Percentiles rank a stretch among this genome's conserved stretches.
These are phyloP conservation scores for Phocoena phocoena DNA, from an alignment of 2,113 vertebrate genomes.

Conservation along the genomic window DNA sequence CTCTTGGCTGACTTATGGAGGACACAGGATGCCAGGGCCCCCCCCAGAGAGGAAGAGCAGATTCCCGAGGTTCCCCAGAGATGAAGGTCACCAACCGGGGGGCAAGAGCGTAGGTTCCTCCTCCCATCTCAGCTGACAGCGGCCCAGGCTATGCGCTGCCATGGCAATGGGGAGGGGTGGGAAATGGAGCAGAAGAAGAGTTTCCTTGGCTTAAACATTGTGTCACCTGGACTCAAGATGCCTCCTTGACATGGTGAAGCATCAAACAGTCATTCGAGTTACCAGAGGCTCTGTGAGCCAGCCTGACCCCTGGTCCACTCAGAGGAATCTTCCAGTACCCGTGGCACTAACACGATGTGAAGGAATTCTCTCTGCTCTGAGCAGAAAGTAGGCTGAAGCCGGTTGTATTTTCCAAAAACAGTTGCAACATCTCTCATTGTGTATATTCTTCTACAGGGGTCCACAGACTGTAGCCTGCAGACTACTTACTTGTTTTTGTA, in stretches of 20 bases:
- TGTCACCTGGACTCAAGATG: too few species aligned
- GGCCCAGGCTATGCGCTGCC: not conserved
- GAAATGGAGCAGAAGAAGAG: not conserved
- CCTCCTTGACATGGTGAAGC: not conserved
- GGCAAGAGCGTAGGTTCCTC: not conserved
- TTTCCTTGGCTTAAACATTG: not conserved
- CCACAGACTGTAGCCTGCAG: not conserved
- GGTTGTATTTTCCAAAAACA: not conserved
- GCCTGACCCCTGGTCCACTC: not conserved
- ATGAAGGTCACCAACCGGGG: not conserved
- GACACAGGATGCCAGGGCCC: not conserved
- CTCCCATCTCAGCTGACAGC: not conserved
- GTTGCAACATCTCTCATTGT: not conserved
- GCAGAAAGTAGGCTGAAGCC: not conserved
- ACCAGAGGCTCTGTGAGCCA: not conserved
- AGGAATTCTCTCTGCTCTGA: not conserved
- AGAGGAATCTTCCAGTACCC: not conserved
- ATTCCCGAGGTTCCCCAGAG: not conserved
- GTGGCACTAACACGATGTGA: not conserved
- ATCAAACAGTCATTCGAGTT: not conserved
- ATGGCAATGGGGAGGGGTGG: not conserved
- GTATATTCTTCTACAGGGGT: not conserved
- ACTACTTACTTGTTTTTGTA: not conserved
- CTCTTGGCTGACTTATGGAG: not conserved
- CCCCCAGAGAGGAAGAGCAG: not conserved